Percentiles rank a stretch among this genome's conserved stretches.
Evolutionary conservation across 2,113 vertebrate species (phyloP).

Genomic region (Mixornis gularis): DNA sequence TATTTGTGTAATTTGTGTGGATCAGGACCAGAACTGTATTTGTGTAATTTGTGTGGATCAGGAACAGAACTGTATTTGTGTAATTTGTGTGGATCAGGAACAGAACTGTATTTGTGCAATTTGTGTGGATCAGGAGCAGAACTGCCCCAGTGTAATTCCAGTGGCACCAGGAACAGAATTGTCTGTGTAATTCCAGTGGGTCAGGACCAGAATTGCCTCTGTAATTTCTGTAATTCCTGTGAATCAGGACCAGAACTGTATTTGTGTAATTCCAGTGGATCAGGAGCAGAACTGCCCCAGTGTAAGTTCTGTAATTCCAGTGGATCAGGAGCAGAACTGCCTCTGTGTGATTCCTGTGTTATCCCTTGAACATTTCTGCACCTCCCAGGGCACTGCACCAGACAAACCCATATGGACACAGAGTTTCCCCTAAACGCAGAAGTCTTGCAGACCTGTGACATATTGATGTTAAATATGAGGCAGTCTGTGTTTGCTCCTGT

Average conservation of each 20-base stretch:
- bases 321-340: not conserved
- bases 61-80: not conserved
- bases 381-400: not conserved
- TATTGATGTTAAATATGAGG: not conserved
- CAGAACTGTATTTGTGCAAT: not conserved
- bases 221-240: not conserved
- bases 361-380: accelerated
- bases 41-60: not conserved
- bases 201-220: not conserved
- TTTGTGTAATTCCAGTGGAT: not conserved
- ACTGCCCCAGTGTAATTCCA: not conserved
- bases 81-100: not conserved
- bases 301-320: too few relatives aligned
- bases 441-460: not conserved
- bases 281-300: too few relatives aligned
- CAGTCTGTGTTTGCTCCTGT: not conserved
- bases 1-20: not conserved
- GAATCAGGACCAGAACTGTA: not conserved
- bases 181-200: not conserved
- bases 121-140: too few relatives aligned
- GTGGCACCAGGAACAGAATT: not conserved
- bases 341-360: not conserved
- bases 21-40: not conserved
- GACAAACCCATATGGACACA: not conserved
- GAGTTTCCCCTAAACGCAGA: not conserved